Conservation (phyloP, 2,113 vertebrate genomes). For the Aegypius monachus region DNA sequence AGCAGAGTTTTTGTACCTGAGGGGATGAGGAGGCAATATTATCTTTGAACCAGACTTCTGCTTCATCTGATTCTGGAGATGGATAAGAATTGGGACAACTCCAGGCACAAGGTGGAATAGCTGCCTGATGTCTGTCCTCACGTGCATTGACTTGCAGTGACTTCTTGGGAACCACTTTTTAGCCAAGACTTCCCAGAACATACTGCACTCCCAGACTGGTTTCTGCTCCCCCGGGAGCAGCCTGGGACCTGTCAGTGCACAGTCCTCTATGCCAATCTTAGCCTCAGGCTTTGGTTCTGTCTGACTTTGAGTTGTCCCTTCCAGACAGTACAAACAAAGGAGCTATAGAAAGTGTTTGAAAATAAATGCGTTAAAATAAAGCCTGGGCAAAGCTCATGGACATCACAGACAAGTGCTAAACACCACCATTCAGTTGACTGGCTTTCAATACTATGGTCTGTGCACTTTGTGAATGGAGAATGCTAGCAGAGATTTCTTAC, state of each 20-base stretch:
- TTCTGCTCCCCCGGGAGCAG: not conserved
- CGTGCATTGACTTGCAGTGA: not conserved
- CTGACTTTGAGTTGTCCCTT: not conserved
- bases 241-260: fast-evolving
- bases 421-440: not conserved
- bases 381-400: not conserved
- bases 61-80: not conserved
- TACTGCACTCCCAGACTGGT: not conserved
- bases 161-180: not conserved
- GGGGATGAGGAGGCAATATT: not conserved
- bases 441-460: not conserved
- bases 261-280: not conserved
- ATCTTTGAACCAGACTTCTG: not conserved
- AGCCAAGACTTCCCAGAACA: not conserved
- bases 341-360: not conserved
- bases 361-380: not conserved
- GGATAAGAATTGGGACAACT: not conserved
- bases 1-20: not conserved
- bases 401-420: not conserved
- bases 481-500: not conserved
- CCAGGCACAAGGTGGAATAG: not conserved
- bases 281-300: not conserved
- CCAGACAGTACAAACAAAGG: not conserved
- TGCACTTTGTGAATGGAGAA: not conserved
- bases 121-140: not conserved